phyloP scores from a whole-genome alignment of 2,888 invertebrate species.

The Galerucella calmariensis region DNA sequence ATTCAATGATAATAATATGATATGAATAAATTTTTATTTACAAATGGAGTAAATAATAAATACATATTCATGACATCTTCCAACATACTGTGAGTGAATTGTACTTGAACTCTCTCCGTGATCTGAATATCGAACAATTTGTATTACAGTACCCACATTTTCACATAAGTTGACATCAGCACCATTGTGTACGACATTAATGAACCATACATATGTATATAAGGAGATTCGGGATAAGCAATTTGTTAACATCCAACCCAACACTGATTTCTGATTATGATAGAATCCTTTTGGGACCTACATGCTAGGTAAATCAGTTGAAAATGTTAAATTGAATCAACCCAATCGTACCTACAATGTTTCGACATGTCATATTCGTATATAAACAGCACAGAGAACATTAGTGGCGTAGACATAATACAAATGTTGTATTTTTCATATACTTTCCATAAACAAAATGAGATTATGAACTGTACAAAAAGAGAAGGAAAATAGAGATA shows the following conservation, averaged over 20 bases:
- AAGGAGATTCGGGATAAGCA: conserved; percentile 32
- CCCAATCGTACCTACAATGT: conserved; percentile 9
- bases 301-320: conserved; percentile 23
- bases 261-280: conserved; percentile 31
- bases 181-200: conserved; percentile 27
- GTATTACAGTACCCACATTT: conserved; percentile 3
- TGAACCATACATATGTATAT: conserved; percentile 36
- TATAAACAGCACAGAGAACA: too few relatives aligned
- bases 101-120: background rate
- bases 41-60: too few relatives aligned
- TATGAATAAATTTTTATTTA: too few relatives aligned
- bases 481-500: too few relatives aligned
- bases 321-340: conserved; percentile 25
- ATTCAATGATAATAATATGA: too few relatives aligned
- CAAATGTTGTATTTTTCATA: too few relatives aligned
- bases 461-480: too few relatives aligned
- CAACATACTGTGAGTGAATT: background rate
- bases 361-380: background rate
- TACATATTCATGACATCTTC: background rate
- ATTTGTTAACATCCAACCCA: conserved; percentile 33
- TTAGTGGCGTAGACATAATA: too few relatives aligned
- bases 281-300: conserved; percentile 13
- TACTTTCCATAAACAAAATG: too few relatives aligned
- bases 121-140: background rate
- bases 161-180: background rate